Evolutionary conservation across 1,140 invertebrate species (phyloP), one percentile per base, ranked within the genome.

Genomic region (Ganaspis sp.): DNA sequence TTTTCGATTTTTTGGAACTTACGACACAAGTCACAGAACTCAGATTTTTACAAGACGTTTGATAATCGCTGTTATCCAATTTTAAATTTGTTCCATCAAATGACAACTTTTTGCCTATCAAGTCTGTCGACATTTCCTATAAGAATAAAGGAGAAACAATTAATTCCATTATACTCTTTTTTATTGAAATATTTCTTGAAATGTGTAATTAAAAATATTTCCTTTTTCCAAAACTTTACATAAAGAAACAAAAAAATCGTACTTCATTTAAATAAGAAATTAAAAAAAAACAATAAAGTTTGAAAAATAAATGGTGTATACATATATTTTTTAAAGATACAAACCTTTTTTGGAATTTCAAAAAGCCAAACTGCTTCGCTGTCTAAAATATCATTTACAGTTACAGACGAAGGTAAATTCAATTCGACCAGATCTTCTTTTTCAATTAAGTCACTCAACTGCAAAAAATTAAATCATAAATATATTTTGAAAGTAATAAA

Each of bases 331-430:
- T 15, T 29, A n/a, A n/a, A 34, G 6, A 64, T 64, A 64, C 58
- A 64, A 29, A 64, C 58, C 58, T 64, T 64, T 1, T 64, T 29
- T n/a, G 58, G 58, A 64, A 64, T 64, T 64, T 34, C 23, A 4
- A 64, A 29, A 26, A 34, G 1, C 58, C 58, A 64, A 15, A 64
- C 23, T 34, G 23, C 58, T 17, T 15, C 2, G 23, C 23, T 15
- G 15, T 64, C 58, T n/a, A 11, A 64, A 64, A 64, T 29, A 64
- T 34, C 23, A 8, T 64, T n/a, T 29, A 64, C 12, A 64, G 3
- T 29, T 15, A 64, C 5, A 29, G 0, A 8, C 23, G 26, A 29
- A 64, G 58, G 58, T 29, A 64, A 17, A 34, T 64, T 26, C 15
- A 6, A 9, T 29, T 64, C 23, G 23, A 64, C 15, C 23, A 64